Evolutionary conservation across 2,888 invertebrate species (phyloP), one percentile per base, ranked within the genome.

Genomic region (Brenthis ino): DNA sequence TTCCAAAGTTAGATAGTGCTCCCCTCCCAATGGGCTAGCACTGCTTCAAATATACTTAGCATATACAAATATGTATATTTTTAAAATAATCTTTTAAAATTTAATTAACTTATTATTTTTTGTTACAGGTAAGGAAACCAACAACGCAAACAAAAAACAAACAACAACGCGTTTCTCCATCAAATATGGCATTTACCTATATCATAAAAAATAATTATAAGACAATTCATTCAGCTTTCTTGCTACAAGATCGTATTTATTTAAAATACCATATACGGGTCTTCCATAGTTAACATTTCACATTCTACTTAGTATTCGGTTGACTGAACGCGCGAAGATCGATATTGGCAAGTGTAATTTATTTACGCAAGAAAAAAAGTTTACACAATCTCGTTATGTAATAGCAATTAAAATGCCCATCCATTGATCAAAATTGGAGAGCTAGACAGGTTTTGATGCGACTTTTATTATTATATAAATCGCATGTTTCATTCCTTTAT

Each of bases 41-140:
- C 37, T 43, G 37, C 11, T 43, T 2, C 37, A 2, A 43, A 8
- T 43, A 43, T 43, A 37, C 37, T 37, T 6, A 8, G 37, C 8
- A 37, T 37, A 37, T 37, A 37, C 37, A 28, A 28, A 37, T 37
- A 37, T 37, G 8, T 8, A 37, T 37, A 55, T 24, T 6, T 24
- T 11, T 24, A 12, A 24, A 54, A 4, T 54, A 24, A 54, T 57
- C 16, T 28, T 28, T 20, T 16, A 13, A 6, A 53, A 3, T 16
- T 28, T 48, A 16, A n/a, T 37, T 14, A 43, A 37, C 43, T 13
- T 61, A 13, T 67, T 68, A 66, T 68, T 65, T 69, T 68, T 69
- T 75, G 72, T 77, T 77, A 28, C 76, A 77, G 76, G 77, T 77
- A 76, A 76, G 77, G 63, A 68, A 20, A 20, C 20, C 20, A 20